phyloP scores from a whole-genome alignment of 2,797 vertebrate genomes.

The Argyrosomus regius region DNA sequence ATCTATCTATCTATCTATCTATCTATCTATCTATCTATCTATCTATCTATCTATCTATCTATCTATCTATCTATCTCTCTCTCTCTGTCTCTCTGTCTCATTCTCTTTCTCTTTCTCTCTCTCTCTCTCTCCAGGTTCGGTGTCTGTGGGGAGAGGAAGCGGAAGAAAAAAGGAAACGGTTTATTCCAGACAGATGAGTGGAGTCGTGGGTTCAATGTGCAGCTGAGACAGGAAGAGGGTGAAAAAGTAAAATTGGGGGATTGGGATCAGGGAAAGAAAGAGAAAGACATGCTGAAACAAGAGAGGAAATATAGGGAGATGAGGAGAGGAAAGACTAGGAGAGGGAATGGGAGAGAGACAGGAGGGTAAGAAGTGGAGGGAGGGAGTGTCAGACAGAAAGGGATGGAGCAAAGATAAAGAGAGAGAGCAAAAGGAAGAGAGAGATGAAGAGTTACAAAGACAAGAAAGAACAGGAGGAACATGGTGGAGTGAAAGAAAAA shows the following conservation, averaged over 20 bases:
- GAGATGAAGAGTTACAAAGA: constrained; percentile 34
- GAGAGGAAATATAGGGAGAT: background rate
- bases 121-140: constrained; percentile 12
- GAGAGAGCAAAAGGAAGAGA: constrained; percentile 19
- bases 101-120: background rate
- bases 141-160: constrained; percentile 50
- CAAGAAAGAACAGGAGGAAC: constrained; percentile 52
- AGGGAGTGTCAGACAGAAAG: constrained; percentile 12
- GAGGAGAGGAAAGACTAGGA: background rate
- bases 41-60: too few species aligned
- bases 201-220: constrained; percentile 39
- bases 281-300: constrained; percentile 3
- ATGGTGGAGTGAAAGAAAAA: constrained; percentile 58
- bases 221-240: constrained; percentile 46
- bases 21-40: background rate
- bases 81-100: too few species aligned
- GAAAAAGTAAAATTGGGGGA: constrained; percentile 13
- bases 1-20: background rate
- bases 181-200: constrained; percentile 41
- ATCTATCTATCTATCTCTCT: background rate
- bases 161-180: constrained; percentile 63
- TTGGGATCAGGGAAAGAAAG: background rate
- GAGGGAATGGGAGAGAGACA: constrained; percentile 8
- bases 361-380: constrained; percentile 3
- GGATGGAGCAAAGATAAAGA: constrained; percentile 27